Conservation (phyloP, 2,113 vertebrate species). For the Cyprichromis sp. region DNA sequence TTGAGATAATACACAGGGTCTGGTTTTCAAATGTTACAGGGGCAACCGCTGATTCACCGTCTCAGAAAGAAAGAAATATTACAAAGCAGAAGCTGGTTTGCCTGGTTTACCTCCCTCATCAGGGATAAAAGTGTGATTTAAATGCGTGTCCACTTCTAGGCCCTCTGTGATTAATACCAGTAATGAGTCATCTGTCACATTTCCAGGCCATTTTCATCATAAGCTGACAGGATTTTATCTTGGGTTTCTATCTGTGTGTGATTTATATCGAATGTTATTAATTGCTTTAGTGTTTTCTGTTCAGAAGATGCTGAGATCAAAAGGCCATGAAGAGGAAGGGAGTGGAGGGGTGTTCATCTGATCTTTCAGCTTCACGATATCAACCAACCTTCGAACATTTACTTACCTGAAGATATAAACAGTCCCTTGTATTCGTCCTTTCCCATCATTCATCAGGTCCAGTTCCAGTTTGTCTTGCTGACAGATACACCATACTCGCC, state of each 20-base stretch:
- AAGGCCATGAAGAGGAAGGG: background rate
- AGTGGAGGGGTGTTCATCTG: background rate
- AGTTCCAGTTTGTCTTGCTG: conserved; percentile 95
- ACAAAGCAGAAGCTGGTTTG: background rate
- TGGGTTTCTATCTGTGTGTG: background rate
- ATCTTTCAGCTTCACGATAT: background rate
- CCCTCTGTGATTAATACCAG: background rate
- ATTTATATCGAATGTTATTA: conserved; percentile 29
- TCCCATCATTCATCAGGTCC: conserved; percentile 73
- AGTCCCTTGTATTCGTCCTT: background rate
- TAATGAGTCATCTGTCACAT: background rate
- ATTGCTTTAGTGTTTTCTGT: background rate
- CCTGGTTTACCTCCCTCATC: background rate
- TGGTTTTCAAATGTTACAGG: background rate
- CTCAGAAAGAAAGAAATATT: background rate
- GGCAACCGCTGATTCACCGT: background rate
- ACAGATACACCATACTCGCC: conserved; percentile 95
- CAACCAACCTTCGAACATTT: background rate
- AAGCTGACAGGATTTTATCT: background rate
- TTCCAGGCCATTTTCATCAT: background rate
- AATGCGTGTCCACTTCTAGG: background rate
- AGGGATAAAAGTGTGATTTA: conserved; percentile 32
- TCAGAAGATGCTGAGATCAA: background rate
- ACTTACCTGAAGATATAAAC: background rate
- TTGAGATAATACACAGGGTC: background rate